A percentile compares a stretch with the other conserved stretches of the same genome.
phyloP scores from a whole-genome alignment of 2,888 invertebrate genomes.

The Diaperis boleti region DNA sequence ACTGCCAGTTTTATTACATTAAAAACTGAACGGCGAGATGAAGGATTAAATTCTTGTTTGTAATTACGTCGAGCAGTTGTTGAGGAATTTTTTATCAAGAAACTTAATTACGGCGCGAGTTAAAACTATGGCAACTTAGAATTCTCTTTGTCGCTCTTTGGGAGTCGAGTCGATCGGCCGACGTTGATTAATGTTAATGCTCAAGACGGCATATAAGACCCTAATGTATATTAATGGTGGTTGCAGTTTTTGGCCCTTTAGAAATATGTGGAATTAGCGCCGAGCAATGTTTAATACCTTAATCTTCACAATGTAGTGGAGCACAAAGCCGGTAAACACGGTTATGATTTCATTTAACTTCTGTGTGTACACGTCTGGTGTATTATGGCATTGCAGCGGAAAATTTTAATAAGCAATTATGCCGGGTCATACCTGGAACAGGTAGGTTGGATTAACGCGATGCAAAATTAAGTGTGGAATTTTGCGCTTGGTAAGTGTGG shows the following conservation, averaged over 20 bases:
- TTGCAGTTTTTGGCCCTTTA: slow-evolving; percentile 8
- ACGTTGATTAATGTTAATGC: slow-evolving; percentile 30
- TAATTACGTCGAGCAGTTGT: slow-evolving; percentile 1
- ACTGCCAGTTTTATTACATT: no score
- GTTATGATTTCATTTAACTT: slow-evolving; percentile 10
- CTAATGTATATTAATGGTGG: slow-evolving; percentile 28
- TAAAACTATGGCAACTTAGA: slow-evolving; percentile 25
- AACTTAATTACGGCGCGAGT: slow-evolving; percentile 20
- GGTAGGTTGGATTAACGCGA: background rate
- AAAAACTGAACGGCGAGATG: background rate
- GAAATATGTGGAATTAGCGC: background rate
- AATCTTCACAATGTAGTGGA: slow-evolving; percentile 5
- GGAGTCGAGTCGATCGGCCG: background rate
- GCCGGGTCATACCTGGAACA: background rate
- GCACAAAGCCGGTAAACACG: slow-evolving; percentile 6
- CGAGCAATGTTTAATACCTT: slow-evolving; percentile 14
- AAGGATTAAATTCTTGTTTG: background rate
- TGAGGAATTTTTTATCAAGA: slow-evolving; percentile 9
- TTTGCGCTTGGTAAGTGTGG: background rate
- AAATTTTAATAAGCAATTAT: background rate
- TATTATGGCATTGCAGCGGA: background rate
- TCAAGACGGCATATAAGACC: slow-evolving; percentile 14
- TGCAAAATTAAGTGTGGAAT: background rate
- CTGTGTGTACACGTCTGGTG: background rate
- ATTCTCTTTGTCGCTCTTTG: slow-evolving; percentile 20